phyloP scores from a whole-genome alignment of 2,888 invertebrate species.

The Panopea generosa region DNA sequence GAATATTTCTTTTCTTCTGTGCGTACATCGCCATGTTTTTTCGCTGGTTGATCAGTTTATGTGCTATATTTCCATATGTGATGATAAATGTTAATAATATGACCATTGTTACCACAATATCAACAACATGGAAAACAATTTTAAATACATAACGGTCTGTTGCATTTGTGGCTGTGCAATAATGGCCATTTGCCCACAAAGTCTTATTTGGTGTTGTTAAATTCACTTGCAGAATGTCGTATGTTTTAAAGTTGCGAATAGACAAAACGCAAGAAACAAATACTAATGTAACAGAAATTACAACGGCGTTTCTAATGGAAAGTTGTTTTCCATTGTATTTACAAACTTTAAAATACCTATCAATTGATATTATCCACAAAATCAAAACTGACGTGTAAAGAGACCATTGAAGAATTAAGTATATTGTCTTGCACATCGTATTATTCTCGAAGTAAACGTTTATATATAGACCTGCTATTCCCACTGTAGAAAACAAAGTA shows the following conservation, averaged over 20 bases:
- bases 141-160: constrained; percentile 19
- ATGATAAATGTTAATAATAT: constrained; percentile 31
- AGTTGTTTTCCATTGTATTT: constrained; percentile 32
- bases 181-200: constrained; percentile 16
- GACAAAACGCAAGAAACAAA: constrained; percentile 28
- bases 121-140: constrained; percentile 25
- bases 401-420: constrained; percentile 48
- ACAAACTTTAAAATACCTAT: constrained; percentile 43
- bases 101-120: constrained; percentile 2
- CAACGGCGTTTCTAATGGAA: constrained; percentile 17
- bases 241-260: constrained; percentile 36
- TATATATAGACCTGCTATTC: constrained; percentile 28
- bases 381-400: constrained; percentile 39
- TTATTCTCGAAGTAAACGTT: constrained; percentile 25
- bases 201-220: constrained; percentile 6
- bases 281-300: not conserved
- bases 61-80: constrained; percentile 40
- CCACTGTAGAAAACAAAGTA: constrained; percentile 7
- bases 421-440: constrained; percentile 35
- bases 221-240: constrained; percentile 19
- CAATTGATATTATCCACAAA: constrained; percentile 43
- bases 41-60: constrained; percentile 24
- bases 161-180: constrained; percentile 41
- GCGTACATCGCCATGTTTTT: not conserved
- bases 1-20: too few species aligned